Evolutionary conservation across 2,797 vertebrate species (phyloP), one percentile per base, ranked within the genome.

Genomic region (Pitangus sulphuratus): DNA sequence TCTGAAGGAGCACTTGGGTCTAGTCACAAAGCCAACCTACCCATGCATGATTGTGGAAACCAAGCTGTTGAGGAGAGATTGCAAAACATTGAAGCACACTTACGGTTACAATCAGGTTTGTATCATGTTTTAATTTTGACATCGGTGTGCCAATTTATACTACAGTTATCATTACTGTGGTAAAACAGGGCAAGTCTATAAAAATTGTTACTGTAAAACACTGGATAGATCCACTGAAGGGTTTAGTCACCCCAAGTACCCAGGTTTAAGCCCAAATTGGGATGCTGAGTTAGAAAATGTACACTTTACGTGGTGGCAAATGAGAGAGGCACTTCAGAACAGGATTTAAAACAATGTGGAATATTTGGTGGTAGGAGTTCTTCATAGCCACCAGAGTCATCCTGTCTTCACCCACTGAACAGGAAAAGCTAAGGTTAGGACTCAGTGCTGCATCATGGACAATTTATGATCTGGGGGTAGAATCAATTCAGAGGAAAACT

Each of bases 81-180:
- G 16, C 98, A 99, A 40, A 99, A 99, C 94, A 99, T 99, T 31
- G 99, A 99, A 97, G 98, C 98, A 44, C 99, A 99, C 92, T 98
- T 99, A 75, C 98, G 98, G 80, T 97, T 99, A 89, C 98, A 99
- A 16, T 93, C 98, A 98, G 99, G 99, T 99, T 84, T 87, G 96
- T 95, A 35, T 68, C 8, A 24, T 57, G n/a, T 58, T 93, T 79
- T 57, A 39, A 28, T 77, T 90, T 76, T 80, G 19, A 68, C 12
- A 33, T 88, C 0, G 2, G 13, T 58, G 12, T 84, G 54, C 33
- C 6, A 15, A 22, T 70, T 74, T 83, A 26, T 80, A n/a, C 19
- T 65, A 3, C 42, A 50, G 15, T 47, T 86, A 12, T 8, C 20
- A 42, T 37, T 84, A 40, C 42, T 71, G 15, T n/a, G 35, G 12